Percentiles rank a stretch among this genome's conserved stretches.
These are phyloP conservation scores for Notospermus geniculatus DNA, from an alignment of 1,140 invertebrate species.

Conservation along the genomic window DNA sequence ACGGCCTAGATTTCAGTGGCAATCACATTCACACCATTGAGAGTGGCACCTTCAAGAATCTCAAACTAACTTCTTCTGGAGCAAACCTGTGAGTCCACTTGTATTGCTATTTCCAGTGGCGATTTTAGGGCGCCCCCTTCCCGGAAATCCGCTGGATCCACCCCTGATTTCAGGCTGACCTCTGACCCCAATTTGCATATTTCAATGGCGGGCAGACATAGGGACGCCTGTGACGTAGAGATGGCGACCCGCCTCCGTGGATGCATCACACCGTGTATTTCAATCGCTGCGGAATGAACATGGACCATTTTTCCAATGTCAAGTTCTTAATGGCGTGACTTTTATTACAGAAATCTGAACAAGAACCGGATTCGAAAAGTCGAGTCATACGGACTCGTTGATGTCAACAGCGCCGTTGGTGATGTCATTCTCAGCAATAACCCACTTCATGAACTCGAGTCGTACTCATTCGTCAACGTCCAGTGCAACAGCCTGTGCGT, in stretches of 20 bases:
- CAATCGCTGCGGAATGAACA: no score
- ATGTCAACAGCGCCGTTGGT: constrained; percentile 8
- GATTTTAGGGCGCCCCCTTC: no score
- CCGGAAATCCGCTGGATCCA: no score
- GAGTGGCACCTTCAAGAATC: constrained; percentile 25
- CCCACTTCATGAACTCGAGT: not conserved
- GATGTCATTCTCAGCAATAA: not conserved
- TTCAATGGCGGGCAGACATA: no score
- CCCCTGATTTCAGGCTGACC: no score
- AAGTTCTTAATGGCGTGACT: no score
- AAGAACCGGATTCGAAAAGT: constrained; percentile 31
- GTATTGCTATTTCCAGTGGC: not conserved
- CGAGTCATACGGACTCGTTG: constrained; percentile 24
- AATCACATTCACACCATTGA: constrained; percentile 30
- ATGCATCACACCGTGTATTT: no score
- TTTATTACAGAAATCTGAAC: constrained; percentile 18
- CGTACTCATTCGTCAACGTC: not conserved
- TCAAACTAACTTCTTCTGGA: constrained; percentile 10
- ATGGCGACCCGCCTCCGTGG: no score
- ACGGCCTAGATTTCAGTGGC: constrained; percentile 15
- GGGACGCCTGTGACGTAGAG: no score
- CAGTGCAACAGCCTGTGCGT: no score
- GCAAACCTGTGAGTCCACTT: constrained; percentile 23
- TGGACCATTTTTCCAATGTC: no score
- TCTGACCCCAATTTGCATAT: no score